phyloP scores from a whole-genome alignment of 2,113 vertebrate species.

The Neoarius graeffei region DNA sequence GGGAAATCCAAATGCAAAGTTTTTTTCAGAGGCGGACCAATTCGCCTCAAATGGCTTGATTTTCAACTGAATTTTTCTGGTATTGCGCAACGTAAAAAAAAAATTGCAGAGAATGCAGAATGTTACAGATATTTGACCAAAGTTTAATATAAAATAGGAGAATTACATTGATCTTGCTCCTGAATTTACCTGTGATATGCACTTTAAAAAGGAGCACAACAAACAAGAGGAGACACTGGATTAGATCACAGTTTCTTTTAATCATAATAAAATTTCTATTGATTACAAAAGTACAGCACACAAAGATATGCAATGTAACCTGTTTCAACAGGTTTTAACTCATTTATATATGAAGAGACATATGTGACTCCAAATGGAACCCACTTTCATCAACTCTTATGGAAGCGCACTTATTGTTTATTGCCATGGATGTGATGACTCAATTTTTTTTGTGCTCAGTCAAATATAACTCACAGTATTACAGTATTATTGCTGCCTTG shows the following conservation, averaged over 20 bases:
- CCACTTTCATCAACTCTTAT: neutral
- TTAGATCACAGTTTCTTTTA: neutral
- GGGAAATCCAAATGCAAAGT: too few relatives aligned
- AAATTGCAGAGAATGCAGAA: too few relatives aligned
- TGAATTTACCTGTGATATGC: too few relatives aligned
- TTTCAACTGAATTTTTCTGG: too few relatives aligned
- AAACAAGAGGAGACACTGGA: neutral
- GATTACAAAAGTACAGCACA: conserved; percentile 7
- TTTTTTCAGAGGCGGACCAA: too few relatives aligned
- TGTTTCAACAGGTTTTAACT: neutral
- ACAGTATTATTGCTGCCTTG: neutral
- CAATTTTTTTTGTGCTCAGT: neutral
- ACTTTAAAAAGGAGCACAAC: too few relatives aligned
- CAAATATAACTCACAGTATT: neutral
- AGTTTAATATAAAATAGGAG: too few relatives aligned
- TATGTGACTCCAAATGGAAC: neutral
- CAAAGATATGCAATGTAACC: neutral
- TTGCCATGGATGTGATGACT: neutral
- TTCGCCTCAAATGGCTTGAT: too few relatives aligned
- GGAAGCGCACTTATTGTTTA: neutral
- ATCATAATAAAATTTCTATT: neutral
- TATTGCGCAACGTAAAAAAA: too few relatives aligned
- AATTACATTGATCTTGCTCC: too few relatives aligned
- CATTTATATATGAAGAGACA: neutral
- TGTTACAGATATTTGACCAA: too few relatives aligned